These are phyloP conservation scores for Phalloptychus januarius DNA, from an alignment of 2,797 vertebrate genomes.

Conservation along the genomic window DNA sequence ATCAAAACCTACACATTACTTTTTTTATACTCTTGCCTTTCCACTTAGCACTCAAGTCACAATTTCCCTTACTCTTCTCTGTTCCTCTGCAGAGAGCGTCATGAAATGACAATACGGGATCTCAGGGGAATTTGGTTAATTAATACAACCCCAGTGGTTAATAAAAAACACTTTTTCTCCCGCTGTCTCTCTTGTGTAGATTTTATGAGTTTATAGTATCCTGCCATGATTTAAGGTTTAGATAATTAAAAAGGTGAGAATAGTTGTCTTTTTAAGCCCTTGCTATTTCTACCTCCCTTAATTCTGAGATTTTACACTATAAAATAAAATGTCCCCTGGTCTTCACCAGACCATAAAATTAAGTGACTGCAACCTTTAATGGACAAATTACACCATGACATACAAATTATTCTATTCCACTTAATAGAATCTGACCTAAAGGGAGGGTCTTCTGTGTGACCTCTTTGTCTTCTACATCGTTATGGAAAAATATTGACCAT, in stretches of 20 bases:
- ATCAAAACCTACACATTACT: slow-evolving; percentile 26
- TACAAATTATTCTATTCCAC: background rate
- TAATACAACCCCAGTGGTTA: slow-evolving; percentile 19
- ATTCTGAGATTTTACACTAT: background rate
- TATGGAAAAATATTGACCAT: background rate
- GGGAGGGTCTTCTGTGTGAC: background rate
- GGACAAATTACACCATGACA: background rate
- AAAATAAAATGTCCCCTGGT: background rate
- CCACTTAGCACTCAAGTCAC: background rate
- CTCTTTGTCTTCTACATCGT: background rate
- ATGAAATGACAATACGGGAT: slow-evolving; percentile 16
- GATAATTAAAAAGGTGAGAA: background rate
- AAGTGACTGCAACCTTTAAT: background rate
- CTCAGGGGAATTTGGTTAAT: slow-evolving; percentile 35
- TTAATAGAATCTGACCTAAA: background rate
- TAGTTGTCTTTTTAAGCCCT: slow-evolving; percentile 1
- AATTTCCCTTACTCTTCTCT: slow-evolving; percentile 28
- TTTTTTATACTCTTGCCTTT: slow-evolving; percentile 16
- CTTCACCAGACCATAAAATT: background rate
- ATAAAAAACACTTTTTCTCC: slow-evolving; percentile 27
- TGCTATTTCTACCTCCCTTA: background rate
- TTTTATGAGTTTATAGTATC: slow-evolving; percentile 1
- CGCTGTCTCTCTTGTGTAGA: slow-evolving; percentile 14
- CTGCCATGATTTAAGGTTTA: background rate
- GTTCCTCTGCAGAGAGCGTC: slow-evolving; percentile 33